A percentile compares a stretch with the other conserved stretches of the same genome.
These are phyloP conservation scores for Oxytorus armatus DNA, from an alignment of 2,888 invertebrate species.

Conservation along the genomic window DNA sequence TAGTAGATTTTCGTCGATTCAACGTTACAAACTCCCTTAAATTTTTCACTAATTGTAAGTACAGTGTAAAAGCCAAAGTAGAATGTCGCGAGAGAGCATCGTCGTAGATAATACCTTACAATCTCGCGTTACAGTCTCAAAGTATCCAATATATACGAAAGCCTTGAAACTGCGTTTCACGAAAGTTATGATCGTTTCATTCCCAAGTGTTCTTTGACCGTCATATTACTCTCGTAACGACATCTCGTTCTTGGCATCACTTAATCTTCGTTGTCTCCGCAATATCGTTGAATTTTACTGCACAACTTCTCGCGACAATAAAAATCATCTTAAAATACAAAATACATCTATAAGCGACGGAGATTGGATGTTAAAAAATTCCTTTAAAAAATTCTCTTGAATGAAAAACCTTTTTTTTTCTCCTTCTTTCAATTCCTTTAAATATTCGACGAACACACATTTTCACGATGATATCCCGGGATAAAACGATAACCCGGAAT, in stretches of 20 bases:
- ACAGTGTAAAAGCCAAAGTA: neutral
- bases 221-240: neutral
- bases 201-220: neutral
- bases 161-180: neutral
- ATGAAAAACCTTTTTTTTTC: constrained; percentile 1
- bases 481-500: constrained; percentile 5
- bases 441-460: neutral
- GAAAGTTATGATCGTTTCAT: neutral
- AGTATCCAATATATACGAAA: constrained; percentile 14
- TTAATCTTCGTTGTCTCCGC: neutral
- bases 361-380: too few species aligned
- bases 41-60: constrained; percentile 17
- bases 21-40: constrained; percentile 23
- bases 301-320: too few species aligned
- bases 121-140: constrained; percentile 16
- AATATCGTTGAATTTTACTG: neutral
- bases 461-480: constrained; percentile 2
- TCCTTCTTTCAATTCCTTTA: neutral
- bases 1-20: neutral
- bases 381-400: neutral
- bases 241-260: neutral
- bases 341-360: too few species aligned
- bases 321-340: too few species aligned
- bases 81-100: neutral
- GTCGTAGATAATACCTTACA: constrained; percentile 4